A percentile compares a stretch with the other conserved stretches of the same genome.
These are phyloP conservation scores for Bibio marci DNA, from an alignment of 2,888 invertebrate species.

Conservation along the genomic window DNA sequence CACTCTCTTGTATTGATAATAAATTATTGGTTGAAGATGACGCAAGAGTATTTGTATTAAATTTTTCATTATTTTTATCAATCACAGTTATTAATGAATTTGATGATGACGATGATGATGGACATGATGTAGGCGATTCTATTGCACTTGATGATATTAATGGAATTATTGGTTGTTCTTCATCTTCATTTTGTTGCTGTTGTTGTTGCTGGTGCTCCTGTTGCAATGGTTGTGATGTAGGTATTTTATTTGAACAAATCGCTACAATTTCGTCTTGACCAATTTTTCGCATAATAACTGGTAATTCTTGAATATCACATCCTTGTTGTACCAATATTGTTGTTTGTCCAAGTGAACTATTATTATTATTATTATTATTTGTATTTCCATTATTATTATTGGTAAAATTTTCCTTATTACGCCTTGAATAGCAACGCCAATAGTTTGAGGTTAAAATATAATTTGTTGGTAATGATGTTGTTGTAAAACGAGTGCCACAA, in stretches of 20 bases:
- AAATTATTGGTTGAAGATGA: neutral
- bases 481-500: slow-evolving; percentile 3
- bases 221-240: neutral
- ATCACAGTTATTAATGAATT: no score
- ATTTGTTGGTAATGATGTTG: neutral
- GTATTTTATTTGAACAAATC: slow-evolving; percentile 11
- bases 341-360: slow-evolving; percentile 16
- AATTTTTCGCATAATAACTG: slow-evolving; percentile 39
- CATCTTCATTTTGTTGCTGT: neutral
- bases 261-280: slow-evolving; percentile 26
- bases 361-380: neutral
- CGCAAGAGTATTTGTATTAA: neutral
- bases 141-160: neutral
- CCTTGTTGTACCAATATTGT: slow-evolving; percentile 50
- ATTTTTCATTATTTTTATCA: no score
- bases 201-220: neutral
- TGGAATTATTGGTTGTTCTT: neutral
- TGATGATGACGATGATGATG: neutral
- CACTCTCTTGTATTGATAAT: slow-evolving; percentile 5
- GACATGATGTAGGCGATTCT: neutral
- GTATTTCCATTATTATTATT: neutral
- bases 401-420: neutral
- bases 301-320: slow-evolving; percentile 47
- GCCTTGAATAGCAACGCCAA: slow-evolving; percentile 2
- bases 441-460: neutral